These are phyloP conservation scores for Agrochola macilenta DNA, from an alignment of 2,888 invertebrate genomes.

Conservation along the genomic window DNA sequence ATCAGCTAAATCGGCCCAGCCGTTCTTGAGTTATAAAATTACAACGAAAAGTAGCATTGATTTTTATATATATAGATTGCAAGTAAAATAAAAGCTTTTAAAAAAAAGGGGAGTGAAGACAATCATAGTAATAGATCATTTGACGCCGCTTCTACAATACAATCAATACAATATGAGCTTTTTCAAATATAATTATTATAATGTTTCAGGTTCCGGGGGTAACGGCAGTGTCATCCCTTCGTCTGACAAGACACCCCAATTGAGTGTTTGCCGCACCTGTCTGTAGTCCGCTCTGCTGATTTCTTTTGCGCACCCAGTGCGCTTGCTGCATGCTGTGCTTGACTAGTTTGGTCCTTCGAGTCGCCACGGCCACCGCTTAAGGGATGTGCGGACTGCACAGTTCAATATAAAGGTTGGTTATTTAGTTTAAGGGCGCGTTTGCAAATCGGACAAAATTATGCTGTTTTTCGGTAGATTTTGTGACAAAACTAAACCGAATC, in stretches of 20 bases:
- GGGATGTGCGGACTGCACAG: rapidly evolving
- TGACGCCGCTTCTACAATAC: neutral
- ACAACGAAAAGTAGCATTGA: too few relatives aligned
- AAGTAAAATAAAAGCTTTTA: too few relatives aligned
- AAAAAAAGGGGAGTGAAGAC: neutral
- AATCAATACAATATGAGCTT: neutral
- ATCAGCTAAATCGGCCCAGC: too few relatives aligned
- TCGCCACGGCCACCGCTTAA: neutral
- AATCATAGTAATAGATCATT: conserved; percentile 1
- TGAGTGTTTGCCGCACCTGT: neutral
- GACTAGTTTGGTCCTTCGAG: neutral
- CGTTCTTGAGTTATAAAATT: too few relatives aligned
- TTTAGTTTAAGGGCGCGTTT: too few relatives aligned
- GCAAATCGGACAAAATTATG: too few relatives aligned
- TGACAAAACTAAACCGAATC: too few relatives aligned
- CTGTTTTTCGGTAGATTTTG: too few relatives aligned
- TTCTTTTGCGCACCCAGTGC: neutral
- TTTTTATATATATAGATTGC: too few relatives aligned
- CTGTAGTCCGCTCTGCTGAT: too few relatives aligned
- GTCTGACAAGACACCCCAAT: neutral
- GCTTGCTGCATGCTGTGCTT: too few relatives aligned
- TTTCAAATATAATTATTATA: neutral
- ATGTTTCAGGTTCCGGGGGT: neutral
- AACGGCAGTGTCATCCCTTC: neutral
- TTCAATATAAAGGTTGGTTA: neutral